phyloP scores from a whole-genome alignment of 2,888 invertebrate species.

The Lasioglossum morio region DNA sequence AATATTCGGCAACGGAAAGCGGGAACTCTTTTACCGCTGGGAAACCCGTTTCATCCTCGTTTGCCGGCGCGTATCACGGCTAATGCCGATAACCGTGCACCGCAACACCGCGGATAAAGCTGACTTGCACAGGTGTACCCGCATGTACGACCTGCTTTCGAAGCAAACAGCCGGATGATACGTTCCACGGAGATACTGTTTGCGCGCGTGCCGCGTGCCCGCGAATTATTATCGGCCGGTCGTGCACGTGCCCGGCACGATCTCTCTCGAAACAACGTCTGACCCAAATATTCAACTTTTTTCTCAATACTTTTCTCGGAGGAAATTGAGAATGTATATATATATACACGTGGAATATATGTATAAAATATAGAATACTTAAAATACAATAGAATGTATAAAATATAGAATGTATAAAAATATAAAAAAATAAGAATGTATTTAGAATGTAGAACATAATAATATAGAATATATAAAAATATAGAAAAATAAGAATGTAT shows the following conservation, averaged over 20 bases:
- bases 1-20: background rate
- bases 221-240: constrained; percentile 2
- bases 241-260: background rate
- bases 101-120: constrained; percentile 39
- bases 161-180: constrained; percentile 43
- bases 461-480: background rate
- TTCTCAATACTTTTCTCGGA: too few relatives aligned
- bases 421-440: too few relatives aligned
- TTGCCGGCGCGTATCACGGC: constrained; percentile 24
- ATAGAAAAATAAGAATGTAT: background rate
- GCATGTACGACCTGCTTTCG: constrained; percentile 69
- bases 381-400: too few relatives aligned
- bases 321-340: too few relatives aligned
- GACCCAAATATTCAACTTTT: background rate
- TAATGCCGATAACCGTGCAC: constrained; percentile 49
- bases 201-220: background rate
- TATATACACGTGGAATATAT: too few relatives aligned
- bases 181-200: constrained; percentile 17
- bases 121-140: constrained; percentile 60
- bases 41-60: constrained; percentile 49
- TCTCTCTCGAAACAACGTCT: background rate
- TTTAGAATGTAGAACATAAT: too few relatives aligned
- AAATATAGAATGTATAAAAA: too few relatives aligned
- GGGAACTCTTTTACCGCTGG: constrained; percentile 20
- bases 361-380: too few relatives aligned